These are phyloP conservation scores for Pygathrix nemaeus DNA, from an alignment of 2,113 vertebrate genomes.

Conservation along the genomic window DNA sequence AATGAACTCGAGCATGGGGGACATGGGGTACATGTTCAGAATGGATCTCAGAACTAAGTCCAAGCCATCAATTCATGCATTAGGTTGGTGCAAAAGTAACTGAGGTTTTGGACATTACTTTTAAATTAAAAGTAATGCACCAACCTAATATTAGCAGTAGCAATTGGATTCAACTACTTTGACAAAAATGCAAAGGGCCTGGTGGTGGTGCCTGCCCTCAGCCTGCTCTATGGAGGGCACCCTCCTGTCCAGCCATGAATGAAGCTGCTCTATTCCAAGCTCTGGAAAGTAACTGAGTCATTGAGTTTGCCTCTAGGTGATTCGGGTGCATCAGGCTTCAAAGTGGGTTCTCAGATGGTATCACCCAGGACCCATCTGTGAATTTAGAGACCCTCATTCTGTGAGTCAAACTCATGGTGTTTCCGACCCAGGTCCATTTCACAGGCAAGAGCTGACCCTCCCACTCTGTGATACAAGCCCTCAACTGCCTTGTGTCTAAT, in stretches of 20 bases:
- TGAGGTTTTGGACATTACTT: too few relatives aligned
- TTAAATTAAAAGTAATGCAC: too few relatives aligned
- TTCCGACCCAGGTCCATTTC: not conserved
- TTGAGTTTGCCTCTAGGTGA: not conserved
- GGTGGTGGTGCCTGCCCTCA: not conserved
- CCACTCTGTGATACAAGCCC: not conserved
- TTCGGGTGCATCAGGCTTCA: not conserved
- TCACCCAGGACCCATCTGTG: not conserved
- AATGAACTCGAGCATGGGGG: not conserved
- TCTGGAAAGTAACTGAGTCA: not conserved
- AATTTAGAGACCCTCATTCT: not conserved
- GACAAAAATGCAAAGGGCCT: not conserved
- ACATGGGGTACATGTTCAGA: too few relatives aligned
- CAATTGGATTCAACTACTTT: not conserved
- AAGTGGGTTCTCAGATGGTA: not conserved
- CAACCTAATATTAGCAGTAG: not conserved
- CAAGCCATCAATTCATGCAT: not conserved
- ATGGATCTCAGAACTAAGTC: not conserved
- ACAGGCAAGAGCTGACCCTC: too few relatives aligned
- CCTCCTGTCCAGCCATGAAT: fast-evolving
- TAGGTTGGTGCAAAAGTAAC: too few relatives aligned
- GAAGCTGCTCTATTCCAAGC: fast-evolving
- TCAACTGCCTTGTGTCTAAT: fast-evolving
- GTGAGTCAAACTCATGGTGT: not conserved
- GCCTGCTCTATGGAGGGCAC: fast-evolving